phyloP scores from a whole-genome alignment of 1,140 invertebrate species.

The Sarcophaga peregrina region DNA sequence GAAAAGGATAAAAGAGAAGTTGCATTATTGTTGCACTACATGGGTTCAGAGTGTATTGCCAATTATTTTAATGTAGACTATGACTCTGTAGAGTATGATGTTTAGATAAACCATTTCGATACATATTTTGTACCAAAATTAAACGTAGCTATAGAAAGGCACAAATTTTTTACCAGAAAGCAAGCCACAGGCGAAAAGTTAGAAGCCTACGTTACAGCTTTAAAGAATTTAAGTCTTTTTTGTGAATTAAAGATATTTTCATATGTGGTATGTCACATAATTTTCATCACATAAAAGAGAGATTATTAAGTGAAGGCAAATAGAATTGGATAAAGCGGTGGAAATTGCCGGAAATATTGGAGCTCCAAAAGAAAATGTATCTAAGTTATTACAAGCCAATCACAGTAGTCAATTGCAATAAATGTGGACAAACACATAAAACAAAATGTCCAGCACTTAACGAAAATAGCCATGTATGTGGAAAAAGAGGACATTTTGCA shows the following conservation, averaged over 20 bases:
- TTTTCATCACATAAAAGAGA: conserved; percentile 30
- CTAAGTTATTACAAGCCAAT: no score
- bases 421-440: conserved; percentile 38
- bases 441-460: conserved; percentile 48
- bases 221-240: conserved; percentile 47
- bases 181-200: conserved; percentile 48
- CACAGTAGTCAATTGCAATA: no score
- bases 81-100: conserved; percentile 24
- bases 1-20: conserved; percentile 26
- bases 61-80: conserved; percentile 28
- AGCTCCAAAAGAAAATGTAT: no score
- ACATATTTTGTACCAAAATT: conserved; percentile 49
- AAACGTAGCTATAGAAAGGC: conserved; percentile 51
- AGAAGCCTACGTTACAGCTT: conserved; percentile 48
- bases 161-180: conserved; percentile 51
- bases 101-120: background rate
- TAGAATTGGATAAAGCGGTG: conserved; percentile 45
- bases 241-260: conserved; percentile 54
- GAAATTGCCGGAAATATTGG: conserved; percentile 41
- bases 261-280: conserved; percentile 45
- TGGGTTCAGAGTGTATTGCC: conserved; percentile 23
- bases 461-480: conserved; percentile 48
- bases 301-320: conserved; percentile 45
- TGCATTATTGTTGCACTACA: conserved; percentile 38
- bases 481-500: conserved; percentile 49